Percentiles rank a stretch among this genome's conserved stretches.
These are phyloP conservation scores for Brachylomia viminalis DNA, from an alignment of 2,888 invertebrate genomes.

Conservation along the genomic window DNA sequence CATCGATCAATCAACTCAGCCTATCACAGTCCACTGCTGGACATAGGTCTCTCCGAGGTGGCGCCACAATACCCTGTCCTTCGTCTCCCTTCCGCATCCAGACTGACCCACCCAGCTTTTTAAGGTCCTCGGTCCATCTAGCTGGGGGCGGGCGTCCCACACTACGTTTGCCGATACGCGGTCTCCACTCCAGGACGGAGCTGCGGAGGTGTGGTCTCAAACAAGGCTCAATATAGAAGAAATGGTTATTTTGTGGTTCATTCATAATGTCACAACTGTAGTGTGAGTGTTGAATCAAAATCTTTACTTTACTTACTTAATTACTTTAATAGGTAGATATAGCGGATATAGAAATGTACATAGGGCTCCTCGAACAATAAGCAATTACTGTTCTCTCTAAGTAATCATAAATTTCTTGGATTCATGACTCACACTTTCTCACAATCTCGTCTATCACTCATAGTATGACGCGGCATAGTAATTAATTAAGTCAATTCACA, in stretches of 20 bases:
- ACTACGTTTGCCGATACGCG: no score
- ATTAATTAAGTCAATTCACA: constrained; percentile 21
- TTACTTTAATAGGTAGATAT: no score
- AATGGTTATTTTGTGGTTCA: not conserved
- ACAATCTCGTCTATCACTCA: constrained; percentile 18
- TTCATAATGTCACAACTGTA: not conserved
- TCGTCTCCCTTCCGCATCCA: no score
- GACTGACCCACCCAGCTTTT: no score
- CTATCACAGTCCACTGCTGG: not conserved
- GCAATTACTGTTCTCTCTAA: constrained; percentile 1
- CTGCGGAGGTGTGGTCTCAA: not conserved
- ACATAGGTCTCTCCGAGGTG: not conserved
- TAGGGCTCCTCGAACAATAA: constrained; percentile 3
- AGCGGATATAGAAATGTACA: no score
- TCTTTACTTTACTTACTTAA: no score
- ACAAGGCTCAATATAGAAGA: not conserved
- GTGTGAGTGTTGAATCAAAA: not conserved
- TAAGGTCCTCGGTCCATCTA: no score
- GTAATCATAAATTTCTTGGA: constrained; percentile 5
- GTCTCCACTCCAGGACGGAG: no score
- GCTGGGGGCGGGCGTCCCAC: no score
- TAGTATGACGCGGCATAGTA: not conserved
- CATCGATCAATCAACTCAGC: not conserved
- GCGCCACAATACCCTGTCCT: no score
- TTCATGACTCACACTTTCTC: constrained; percentile 22